Percentiles rank a stretch among this genome's conserved stretches.
Evolutionary conservation across 2,888 invertebrate species (phyloP).

Genomic region (Drosophila anomelani): DNA sequence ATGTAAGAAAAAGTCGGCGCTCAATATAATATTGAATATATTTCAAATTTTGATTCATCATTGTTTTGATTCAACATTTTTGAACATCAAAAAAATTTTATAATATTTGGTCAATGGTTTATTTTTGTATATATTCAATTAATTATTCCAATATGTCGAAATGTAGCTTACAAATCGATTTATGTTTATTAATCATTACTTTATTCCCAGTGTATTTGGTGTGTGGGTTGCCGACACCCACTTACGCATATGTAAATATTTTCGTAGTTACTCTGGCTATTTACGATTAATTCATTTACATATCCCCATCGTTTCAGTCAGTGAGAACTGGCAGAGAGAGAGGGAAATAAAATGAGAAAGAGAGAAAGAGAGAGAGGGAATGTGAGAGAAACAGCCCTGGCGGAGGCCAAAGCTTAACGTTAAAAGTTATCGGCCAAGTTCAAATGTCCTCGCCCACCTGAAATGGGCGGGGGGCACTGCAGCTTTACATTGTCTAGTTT

Average conservation of each 20-base stretch:
- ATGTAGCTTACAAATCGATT: background rate
- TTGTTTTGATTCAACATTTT: background rate
- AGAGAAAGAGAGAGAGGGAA: background rate
- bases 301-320: conserved; percentile 24
- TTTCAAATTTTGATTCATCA: background rate
- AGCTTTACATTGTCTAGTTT: background rate
- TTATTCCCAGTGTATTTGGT: conserved; percentile 15
- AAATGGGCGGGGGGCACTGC: background rate
- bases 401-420: conserved; percentile 27
- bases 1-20: too few species aligned
- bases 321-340: background rate
- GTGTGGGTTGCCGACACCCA: conserved; percentile 50
- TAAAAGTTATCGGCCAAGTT: conserved; percentile 41
- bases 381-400: conserved; percentile 16
- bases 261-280: conserved; percentile 35
- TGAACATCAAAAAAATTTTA: too few species aligned
- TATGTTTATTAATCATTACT: background rate
- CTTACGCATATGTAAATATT: conserved; percentile 68
- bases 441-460: conserved; percentile 22
- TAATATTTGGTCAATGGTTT: too few species aligned
- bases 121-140: background rate
- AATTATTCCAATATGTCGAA: background rate
- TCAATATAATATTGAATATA: background rate
- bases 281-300: conserved; percentile 46
- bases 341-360: background rate